Evolutionary conservation across 2,888 invertebrate genomes (phyloP).

Genomic region (Stictocephala bisonia): DNA sequence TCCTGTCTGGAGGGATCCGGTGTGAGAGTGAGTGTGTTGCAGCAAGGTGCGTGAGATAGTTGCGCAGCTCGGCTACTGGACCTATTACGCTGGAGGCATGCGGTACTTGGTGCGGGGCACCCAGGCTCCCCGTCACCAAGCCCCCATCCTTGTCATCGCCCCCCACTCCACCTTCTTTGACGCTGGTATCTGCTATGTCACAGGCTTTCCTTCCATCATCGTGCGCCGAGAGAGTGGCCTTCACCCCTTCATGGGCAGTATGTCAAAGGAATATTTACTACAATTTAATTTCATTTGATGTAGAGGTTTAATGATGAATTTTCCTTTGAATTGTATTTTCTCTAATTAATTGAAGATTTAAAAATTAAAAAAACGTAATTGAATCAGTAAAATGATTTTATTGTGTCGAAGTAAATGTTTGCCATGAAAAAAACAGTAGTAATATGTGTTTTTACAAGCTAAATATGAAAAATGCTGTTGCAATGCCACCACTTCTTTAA

Average conservation of each 20-base stretch:
- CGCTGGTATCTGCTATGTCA: slow-evolving; percentile 84
- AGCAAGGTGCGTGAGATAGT: slow-evolving; percentile 71
- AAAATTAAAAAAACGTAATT: too few relatives aligned
- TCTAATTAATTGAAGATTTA: not conserved
- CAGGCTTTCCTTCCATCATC: slow-evolving; percentile 86
- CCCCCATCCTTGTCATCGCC: slow-evolving; percentile 86
- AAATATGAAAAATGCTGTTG: too few relatives aligned
- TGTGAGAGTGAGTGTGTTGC: slow-evolving; percentile 49
- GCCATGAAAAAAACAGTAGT: too few relatives aligned
- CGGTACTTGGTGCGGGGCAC: slow-evolving; percentile 80
- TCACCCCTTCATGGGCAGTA: slow-evolving; percentile 91
- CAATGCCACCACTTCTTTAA: too few relatives aligned
- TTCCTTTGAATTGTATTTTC: not conserved
- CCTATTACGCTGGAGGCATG: slow-evolving; percentile 82
- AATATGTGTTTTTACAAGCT: too few relatives aligned
- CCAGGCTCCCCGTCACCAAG: slow-evolving; percentile 80
- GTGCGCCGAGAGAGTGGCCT: slow-evolving; percentile 82
- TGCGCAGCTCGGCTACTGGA: slow-evolving; percentile 79
- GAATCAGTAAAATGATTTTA: not conserved
- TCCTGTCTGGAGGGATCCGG: not conserved
- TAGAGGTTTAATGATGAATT: not conserved
- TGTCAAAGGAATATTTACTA: too few relatives aligned
- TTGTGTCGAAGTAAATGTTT: too few relatives aligned
- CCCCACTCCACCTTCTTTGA: slow-evolving; percentile 93
- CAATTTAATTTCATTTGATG: too few relatives aligned